Base-by-base conservation (phyloP, 2,888 invertebrate species). In the Melinopterus prodromus region DNA sequence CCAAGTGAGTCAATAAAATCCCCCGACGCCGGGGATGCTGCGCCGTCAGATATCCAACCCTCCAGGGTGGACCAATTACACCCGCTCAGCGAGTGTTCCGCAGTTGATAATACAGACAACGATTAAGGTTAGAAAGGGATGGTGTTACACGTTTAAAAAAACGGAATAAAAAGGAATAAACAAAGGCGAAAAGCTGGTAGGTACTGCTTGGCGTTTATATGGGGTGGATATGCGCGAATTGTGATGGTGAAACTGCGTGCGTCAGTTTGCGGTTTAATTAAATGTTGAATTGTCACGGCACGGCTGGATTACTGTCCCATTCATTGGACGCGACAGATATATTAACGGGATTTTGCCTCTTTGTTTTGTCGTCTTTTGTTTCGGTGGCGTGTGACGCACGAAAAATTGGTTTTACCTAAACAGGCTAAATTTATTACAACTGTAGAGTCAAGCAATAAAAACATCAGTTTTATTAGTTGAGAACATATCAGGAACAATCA, bases 221-320 rank as follows among this genome's bases (percentile, higher is more conserved):
- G 53, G 53, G 53, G 53, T 53, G 53, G 53, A 53, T 9, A 12
- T 7, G 53, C 53, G 53, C 7, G 53, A 53, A 53, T 53, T 53
- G 53, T 53, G 53, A 53, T 12, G 53, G 53, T 12, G 9, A 53
- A 1, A 53, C 53, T 53, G 53, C 12, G 12, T 12, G 77, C 79
- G 82, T 82, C 78, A 81, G 80, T 77, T 78, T 76, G 82, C 76
- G 81, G 82, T 82, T 82, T 82, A 82, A 82, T 82, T 82, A 82
- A 81, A 79, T 70, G 76, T 26, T 76, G 79, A 76, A 38, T 71
- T 70, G 79, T 71, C 79, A 79, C 53, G 26, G 74, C 14, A 26
- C 70, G 71, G 71, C 53, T 74, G 36, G 69, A 38, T 79, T 35
- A 74, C 36, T 9, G 16, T 71, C 69, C 78, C 69, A 69, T 69